A percentile compares a stretch with the other conserved stretches of the same genome.
These are phyloP conservation scores for Andrena chrysosceles DNA, from an alignment of 2,888 invertebrate species.

Conservation along the genomic window DNA sequence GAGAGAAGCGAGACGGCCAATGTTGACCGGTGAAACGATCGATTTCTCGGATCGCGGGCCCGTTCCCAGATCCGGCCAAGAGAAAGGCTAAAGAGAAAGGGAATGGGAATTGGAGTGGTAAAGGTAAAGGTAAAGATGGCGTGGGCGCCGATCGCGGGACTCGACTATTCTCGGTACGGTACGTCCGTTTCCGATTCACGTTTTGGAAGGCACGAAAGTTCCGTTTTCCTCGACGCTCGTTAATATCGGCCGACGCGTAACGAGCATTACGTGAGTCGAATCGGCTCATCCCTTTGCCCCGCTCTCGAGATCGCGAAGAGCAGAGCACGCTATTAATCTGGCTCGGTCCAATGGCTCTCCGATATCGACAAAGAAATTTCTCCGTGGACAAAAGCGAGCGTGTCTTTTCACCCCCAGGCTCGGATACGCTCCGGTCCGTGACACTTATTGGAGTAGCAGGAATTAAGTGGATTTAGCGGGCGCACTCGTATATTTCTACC, in stretches of 20 bases:
- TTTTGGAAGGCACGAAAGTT: constrained; percentile 71
- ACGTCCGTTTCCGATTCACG: constrained; percentile 74
- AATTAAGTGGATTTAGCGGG: constrained; percentile 69
- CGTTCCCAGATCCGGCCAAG: constrained; percentile 5
- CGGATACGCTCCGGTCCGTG: constrained; percentile 50
- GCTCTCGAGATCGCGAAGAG: constrained; percentile 43
- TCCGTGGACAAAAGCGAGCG: constrained; percentile 72
- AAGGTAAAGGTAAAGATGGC: too few relatives aligned
- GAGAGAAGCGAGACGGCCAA: background rate
- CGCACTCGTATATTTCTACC: constrained; percentile 60
- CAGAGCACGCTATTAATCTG: constrained; percentile 71
- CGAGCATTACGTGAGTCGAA: constrained; percentile 76
- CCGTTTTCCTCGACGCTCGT: constrained; percentile 71
- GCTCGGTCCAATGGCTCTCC: constrained; percentile 69
- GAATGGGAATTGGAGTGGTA: too few relatives aligned
- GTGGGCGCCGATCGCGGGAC: constrained; percentile 32
- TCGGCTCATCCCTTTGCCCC: constrained; percentile 66
- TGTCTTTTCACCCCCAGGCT: constrained; percentile 61
- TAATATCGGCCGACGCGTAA: constrained; percentile 75
- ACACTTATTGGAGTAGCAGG: constrained; percentile 68
- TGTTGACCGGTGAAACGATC: constrained; percentile 24
- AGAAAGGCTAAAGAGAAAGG: constrained; percentile 1
- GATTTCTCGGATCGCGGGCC: constrained; percentile 43
- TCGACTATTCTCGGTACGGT: constrained; percentile 57
- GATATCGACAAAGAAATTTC: constrained; percentile 74